Evolutionary conservation across 2,113 vertebrate species (phyloP), one percentile per base, ranked within the genome.

Genomic region (Cyphotilapia sp.): DNA sequence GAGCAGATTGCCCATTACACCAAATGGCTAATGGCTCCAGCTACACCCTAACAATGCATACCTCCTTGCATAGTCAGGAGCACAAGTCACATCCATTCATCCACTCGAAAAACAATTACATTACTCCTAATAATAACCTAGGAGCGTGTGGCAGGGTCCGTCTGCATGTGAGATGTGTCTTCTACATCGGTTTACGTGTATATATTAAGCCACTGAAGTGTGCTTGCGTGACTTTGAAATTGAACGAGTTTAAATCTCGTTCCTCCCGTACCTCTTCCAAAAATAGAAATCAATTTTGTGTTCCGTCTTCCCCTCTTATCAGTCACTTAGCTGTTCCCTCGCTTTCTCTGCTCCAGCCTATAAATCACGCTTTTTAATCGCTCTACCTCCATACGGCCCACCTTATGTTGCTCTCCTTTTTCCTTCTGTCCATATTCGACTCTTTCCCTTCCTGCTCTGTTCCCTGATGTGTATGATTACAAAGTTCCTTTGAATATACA

Each of bases 61-160:
- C 90, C 90, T 85, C 56, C 87, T 85, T 61, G 27, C 80, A 81
- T 83, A 59, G 78, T 91, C 82, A 66, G 66, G 27, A 88, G 38
- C 84, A 69, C 38, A 40, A 89, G 85, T 94, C 91, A 92, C 63
- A 87, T 92, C 82, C 80, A 86, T 92, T 87, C 80, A 87, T 53
- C 86, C 85, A 47, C 87, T 88, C 14, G 27, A 91, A 95, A 95
- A 90, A 92, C 93, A 93, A 94, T 95, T 94, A 93, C 88, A 91
- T 61, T 78, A 51, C 74, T 82, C 57, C 81, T 51, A 69, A 83
- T 88, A 83, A 59, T 87, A 87, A 88, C 89, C 87, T 87, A 42
- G 29, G 76, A 53, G 81, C 83, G 80, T 83, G 78, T 53, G 71
- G 24, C 78, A 82, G 54, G 53, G 71, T 84, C 31, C 16, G 10